Conservation (phyloP, 2,113 vertebrate genomes). For the Candoia aspera region DNA sequence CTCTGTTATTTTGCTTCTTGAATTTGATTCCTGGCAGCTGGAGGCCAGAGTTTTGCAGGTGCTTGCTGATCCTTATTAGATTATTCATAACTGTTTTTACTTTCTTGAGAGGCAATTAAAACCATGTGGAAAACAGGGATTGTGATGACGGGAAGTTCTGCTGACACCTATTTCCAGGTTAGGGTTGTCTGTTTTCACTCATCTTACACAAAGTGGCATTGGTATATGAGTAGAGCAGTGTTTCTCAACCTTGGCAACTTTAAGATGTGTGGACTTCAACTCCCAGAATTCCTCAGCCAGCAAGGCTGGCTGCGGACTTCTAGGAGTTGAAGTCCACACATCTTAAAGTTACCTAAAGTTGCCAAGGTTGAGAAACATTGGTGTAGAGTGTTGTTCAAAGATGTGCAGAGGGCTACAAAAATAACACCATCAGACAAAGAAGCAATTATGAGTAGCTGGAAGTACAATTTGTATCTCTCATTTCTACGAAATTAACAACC, state of each 20-base stretch:
- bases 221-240: fast-evolving
- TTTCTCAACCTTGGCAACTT: no score
- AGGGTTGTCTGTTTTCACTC: conserved; percentile 60
- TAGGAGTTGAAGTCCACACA: no score
- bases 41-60: conserved; percentile 64
- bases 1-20: conserved; percentile 48
- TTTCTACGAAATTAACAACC: conserved; percentile 38
- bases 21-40: conserved; percentile 65
- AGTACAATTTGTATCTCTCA: conserved; percentile 11
- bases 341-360: no score
- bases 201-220: background rate
- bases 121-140: conserved; percentile 56
- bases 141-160: conserved; percentile 47
- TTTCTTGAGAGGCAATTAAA: conserved; percentile 63
- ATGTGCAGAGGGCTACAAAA: background rate
- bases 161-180: conserved; percentile 62
- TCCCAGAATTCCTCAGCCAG: no score
- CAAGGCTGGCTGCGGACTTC: no score
- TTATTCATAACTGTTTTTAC: conserved; percentile 66
- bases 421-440: background rate
- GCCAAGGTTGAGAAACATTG: no score
- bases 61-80: conserved; percentile 65
- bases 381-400: fast-evolving
- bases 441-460: background rate
- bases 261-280: no score